Base-by-base conservation (phyloP, 2,888 invertebrate species). In the Harpagoxenus sublaevis region DNA sequence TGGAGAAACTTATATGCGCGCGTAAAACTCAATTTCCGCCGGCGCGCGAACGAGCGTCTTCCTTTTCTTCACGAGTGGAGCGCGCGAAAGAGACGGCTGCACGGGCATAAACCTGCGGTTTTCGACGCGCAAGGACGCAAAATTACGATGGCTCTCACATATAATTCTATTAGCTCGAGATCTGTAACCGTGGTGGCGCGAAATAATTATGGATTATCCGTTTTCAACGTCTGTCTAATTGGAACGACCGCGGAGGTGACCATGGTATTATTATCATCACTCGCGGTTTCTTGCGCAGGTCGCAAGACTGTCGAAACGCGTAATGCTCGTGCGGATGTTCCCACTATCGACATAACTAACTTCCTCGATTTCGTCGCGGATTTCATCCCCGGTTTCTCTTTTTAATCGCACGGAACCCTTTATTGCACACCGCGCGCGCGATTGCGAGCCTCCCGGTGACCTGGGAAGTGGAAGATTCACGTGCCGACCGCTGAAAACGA, bases 1-100 rank as follows among this genome's bases (percentile, higher is more conserved):
- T 23, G 48, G 66, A 84, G 71, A 87, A 84, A 87, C 83, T 83
- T 53, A 73, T 65, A 3, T 12, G 45, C 12, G 65, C 71, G 70
- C 9, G 77, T 55, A 45, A 86, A 85, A 86, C 82, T 39, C 53
- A 78, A 86, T 82, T 77, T 55, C 51, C 66, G 71, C n/a, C 9
- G 48, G 4, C 48, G 2, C 63, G 62, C 23, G 15, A n/a, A 35
- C 15, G 35, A 35, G 28, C 28, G 57, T 60, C 45, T 12, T 75
- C 62, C 15, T 35, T 35, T 23, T 48, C 23, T 65, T 35, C n/a
- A 5, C 35, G 65, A 2, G n/a, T 18, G 23, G 31, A 10, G 2
- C 1, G 4, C 18, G 51, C 48, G 48, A 10, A 55, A 55, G 53
- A n/a, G 23, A 8, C 23, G 3, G 42, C 12, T 45, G n/a, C 60